A percentile compares a stretch with the other conserved stretches of the same genome.
These are phyloP conservation scores for Stenolophus ochropezus DNA, from an alignment of 2,888 invertebrate species.

Conservation along the genomic window DNA sequence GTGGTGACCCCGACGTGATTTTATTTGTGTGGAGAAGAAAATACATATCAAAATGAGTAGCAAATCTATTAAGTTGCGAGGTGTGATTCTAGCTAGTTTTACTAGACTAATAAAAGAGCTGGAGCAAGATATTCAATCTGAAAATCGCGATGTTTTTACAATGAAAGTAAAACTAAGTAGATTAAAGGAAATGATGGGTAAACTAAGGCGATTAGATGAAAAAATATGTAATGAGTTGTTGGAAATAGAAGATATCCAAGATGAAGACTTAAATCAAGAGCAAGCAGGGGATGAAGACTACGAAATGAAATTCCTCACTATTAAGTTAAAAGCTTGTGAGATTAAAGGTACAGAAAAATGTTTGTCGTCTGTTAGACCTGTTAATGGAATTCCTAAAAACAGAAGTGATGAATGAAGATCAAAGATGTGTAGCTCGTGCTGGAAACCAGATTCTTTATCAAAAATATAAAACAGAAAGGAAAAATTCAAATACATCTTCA, in stretches of 20 bases:
- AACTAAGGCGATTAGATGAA: background rate
- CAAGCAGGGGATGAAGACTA: background rate
- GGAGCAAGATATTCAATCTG: background rate
- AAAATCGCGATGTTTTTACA: background rate
- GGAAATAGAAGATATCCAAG: background rate
- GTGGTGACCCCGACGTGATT: background rate
- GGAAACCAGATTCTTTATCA: background rate
- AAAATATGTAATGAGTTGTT: background rate
- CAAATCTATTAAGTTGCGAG: background rate
- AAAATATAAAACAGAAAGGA: background rate
- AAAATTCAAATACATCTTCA: background rate
- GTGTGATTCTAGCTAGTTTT: background rate
- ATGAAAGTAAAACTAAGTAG: background rate
- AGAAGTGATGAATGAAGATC: background rate
- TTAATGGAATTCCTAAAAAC: background rate
- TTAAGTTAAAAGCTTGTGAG: background rate
- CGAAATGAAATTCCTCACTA: background rate
- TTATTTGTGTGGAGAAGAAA: background rate
- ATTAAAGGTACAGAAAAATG: background rate
- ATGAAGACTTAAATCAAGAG: background rate
- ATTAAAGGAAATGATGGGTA: background rate
- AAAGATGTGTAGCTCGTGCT: background rate
- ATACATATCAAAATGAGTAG: background rate
- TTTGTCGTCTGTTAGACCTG: background rate
- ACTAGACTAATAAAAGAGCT: background rate